Conservation (phyloP, 2,888 invertebrate species). For the Chrysodeixis includens region DNA sequence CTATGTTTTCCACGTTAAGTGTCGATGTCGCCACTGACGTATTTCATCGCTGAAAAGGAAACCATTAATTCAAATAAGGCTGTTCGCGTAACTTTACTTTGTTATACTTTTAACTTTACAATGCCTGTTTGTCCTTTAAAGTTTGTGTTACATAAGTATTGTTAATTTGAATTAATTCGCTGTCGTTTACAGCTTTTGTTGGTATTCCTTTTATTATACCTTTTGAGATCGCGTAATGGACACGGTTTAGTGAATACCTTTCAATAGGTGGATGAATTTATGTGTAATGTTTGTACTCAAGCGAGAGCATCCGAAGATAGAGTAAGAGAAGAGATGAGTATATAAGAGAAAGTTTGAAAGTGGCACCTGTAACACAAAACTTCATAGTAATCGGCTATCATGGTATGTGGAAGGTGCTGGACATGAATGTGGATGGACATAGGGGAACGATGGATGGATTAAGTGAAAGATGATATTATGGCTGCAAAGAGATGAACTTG, state of each 20-base stretch:
- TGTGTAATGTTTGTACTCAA: neutral
- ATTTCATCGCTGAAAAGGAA: slow-evolving; percentile 1
- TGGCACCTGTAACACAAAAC: too few species aligned
- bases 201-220: neutral
- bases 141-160: neutral
- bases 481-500: too few species aligned
- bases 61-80: neutral
- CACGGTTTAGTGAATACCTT: neutral
- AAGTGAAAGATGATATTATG: too few species aligned
- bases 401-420: too few species aligned
- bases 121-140: neutral
- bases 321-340: too few species aligned
- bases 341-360: too few species aligned
- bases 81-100: neutral
- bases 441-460: too few species aligned
- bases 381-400: too few species aligned
- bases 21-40: slow-evolving; percentile 28
- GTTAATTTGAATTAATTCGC: slow-evolving; percentile 2
- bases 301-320: too few species aligned
- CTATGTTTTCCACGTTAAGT: slow-evolving; percentile 10
- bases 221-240: neutral
- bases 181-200: neutral
- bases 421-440: too few species aligned
- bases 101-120: neutral
- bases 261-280: neutral